These are phyloP conservation scores for Xenopus petersii DNA, from an alignment of 2,797 vertebrate genomes.

Conservation along the genomic window DNA sequence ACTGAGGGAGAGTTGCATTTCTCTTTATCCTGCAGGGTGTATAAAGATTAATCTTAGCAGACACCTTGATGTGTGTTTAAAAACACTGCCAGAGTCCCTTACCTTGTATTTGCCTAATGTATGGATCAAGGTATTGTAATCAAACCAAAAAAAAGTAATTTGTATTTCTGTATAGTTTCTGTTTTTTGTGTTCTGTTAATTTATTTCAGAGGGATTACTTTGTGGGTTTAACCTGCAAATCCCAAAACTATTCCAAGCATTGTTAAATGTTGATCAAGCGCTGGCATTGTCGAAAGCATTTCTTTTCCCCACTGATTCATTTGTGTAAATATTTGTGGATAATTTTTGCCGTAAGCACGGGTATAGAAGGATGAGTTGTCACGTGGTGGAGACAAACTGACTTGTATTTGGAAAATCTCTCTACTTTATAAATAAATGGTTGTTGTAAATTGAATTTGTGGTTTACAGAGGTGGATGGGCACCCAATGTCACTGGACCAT, in stretches of 20 bases:
- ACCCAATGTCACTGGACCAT: conserved; percentile 16
- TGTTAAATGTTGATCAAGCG: conserved; percentile 79
- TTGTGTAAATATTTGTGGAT: conserved; percentile 68
- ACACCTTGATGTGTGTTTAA: conserved; percentile 82
- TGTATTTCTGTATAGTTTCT: conserved; percentile 52
- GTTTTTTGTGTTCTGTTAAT: conserved; percentile 69
- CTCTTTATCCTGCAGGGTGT: conserved; percentile 74
- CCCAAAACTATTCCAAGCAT: conserved; percentile 80
- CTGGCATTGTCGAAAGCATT: conserved; percentile 80
- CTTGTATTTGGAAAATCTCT: conserved; percentile 74
- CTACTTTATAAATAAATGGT: conserved; percentile 53
- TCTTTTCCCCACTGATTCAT: conserved; percentile 51
- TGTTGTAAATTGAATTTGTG: conserved; percentile 41
- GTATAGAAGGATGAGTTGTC: conserved; percentile 74
- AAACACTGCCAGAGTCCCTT: conserved; percentile 87
- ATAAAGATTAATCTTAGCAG: conserved; percentile 78
- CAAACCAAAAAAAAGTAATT: conserved; percentile 60
- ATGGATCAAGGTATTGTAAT: conserved; percentile 78
- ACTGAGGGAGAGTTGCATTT: conserved; percentile 70
- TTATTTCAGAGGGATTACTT: conserved; percentile 76
- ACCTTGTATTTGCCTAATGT: conserved; percentile 78
- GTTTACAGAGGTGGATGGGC: conserved; percentile 25
- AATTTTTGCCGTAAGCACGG: conserved; percentile 76
- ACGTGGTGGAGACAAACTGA: conserved; percentile 68
- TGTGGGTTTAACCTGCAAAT: conserved; percentile 82